Evolutionary conservation across 1,140 invertebrate species (phyloP), one percentile per base, ranked within the genome.

Genomic region (Nasonia longicornis): DNA sequence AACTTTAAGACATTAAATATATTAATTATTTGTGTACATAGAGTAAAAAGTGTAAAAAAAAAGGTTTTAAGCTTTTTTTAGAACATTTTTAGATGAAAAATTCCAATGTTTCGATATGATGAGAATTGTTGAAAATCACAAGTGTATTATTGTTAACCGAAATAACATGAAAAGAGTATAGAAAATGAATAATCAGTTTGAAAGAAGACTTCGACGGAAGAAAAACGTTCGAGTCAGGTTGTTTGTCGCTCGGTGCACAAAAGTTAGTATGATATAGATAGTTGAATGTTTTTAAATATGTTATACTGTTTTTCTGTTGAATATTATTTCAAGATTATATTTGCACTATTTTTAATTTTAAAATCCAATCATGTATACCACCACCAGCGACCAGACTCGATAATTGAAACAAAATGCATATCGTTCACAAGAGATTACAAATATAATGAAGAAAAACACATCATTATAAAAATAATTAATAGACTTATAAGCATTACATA

Each of bases 401-500:
- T 42, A 26, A 64, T 42, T 77, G 38, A 48, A 69, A 29, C 31
- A 64, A 45, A 80, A 77, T 81, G 85, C 85, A 85, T 85, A 85
- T 85, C 85, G 79, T 81, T 84, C 70, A 69, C 79, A 74, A 78
- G 73, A 77, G 58, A 82, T 73, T 64, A 83, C 66, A 77, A 82
- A 77, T 70, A 70, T 76, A 52, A 16, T 69, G 58, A 72, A 82
- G 48, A 52, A 74, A 80, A 82, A 82, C 82, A 84, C 79, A 83
- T 84, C 74, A 85, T 80, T 84, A 82, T 80, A 77, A 83, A 82
- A 75, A 84, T 81, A 84, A 83, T 82, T 84, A 83, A 82, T 84
- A 85, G 82, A 71, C 67, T 75, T 84, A 26, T 26, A 84, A 84
- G 81, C 26, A 73, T 78, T 78, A n/a, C 83, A 83, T 84, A 84